Percentiles rank a stretch among this genome's conserved stretches.
Evolutionary conservation across 2,113 vertebrate genomes (phyloP).

Genomic region (Oostethus manadensis): DNA sequence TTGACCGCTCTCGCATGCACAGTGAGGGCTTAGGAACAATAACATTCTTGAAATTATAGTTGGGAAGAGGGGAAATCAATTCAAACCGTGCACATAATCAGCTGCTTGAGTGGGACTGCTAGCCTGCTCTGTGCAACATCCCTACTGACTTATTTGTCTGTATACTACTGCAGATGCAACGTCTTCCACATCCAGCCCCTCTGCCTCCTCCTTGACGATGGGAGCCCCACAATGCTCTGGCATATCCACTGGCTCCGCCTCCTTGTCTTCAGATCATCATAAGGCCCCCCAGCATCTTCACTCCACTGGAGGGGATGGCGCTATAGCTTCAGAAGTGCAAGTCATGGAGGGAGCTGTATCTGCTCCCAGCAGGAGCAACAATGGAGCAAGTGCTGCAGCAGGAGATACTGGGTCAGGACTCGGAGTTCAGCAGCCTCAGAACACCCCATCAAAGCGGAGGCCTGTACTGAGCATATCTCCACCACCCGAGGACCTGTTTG

Average conservation of each 20-base stretch:
- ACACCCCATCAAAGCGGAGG: conserved; percentile 89
- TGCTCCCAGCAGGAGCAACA: conserved; percentile 42
- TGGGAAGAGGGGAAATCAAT: conserved; percentile 67
- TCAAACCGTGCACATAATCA: conserved; percentile 71
- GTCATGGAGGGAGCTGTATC: conserved; percentile 55
- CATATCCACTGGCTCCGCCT: conserved; percentile 85
- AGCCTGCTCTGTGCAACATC: conserved; percentile 80
- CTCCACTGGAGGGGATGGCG: conserved; percentile 79
- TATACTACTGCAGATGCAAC: conserved; percentile 96
- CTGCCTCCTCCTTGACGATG: conserved; percentile 87
- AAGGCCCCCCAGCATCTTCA: conserved; percentile 89
- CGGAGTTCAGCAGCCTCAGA: conserved; percentile 76
- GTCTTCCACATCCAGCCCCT: conserved; percentile 82
- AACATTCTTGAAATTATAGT: conserved; percentile 66
- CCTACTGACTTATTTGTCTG: conserved; percentile 83
- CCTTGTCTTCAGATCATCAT: conserved; percentile 90
- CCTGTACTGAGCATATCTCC: conserved; percentile 96
- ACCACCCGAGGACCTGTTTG: conserved; percentile 94
- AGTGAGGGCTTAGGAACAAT: conserved; percentile 61
- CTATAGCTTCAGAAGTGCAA: conserved; percentile 73
- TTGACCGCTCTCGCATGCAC: conserved; percentile 68
- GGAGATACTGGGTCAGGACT: conserved; percentile 51
- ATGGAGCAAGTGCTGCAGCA: conserved; percentile 32
- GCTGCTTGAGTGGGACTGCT: conserved; percentile 93
- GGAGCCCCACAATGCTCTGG: conserved; percentile 89